Evolutionary conservation across 2,113 vertebrate species (phyloP), one percentile per base, ranked within the genome.

Genomic region (Oreocharis arfaki): DNA sequence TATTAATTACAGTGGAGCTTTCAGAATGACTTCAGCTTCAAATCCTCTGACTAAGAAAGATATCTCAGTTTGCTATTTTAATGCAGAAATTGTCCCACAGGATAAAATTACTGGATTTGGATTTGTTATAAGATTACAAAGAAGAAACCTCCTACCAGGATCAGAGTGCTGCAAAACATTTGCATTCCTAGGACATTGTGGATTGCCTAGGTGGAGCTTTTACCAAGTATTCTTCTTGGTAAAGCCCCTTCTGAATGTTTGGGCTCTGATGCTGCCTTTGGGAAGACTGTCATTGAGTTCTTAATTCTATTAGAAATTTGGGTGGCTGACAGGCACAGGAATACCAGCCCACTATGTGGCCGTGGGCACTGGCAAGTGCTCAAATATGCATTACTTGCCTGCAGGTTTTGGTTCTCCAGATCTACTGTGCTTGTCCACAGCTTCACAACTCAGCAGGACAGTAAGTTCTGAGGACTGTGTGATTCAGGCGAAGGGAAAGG

Each of bases 141-240:
- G 68, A 65, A 76, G 59, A 78, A 95, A 86, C 68, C 37, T 92
- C 79, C 79, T 86, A 49, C 90, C 39, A 77, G 63, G 59, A 92
- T 90, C 71, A 77, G 55, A 59, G 42, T 37, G 42, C 76, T 63
- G 88, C 67, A 92, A 94, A 94, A 92, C 93, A 85, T 77, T 83
- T 92, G 67, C 64, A 63, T 95, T 96, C 90, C 79, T 83, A 65
- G 73, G 50, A 77, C 21, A 13, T 4, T 12, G 63, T 27, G 41
- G 59, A 73, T 55, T 59, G 59, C 50, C 67, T 88, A 61, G 88
- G 88, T 94, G 79, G 76, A 95, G 85, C 46, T 93, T 94, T 71
- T 73, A 69, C 52, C 20, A 46, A 88, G 39, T 46, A 74, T 74
- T 28, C n/a, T n/a, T n/a, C n/a, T n/a, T n/a, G n/a, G n/a, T n/a